Base-by-base conservation (phyloP, 2,113 vertebrate genomes). In the Erythrolamprus reginae region DNA sequence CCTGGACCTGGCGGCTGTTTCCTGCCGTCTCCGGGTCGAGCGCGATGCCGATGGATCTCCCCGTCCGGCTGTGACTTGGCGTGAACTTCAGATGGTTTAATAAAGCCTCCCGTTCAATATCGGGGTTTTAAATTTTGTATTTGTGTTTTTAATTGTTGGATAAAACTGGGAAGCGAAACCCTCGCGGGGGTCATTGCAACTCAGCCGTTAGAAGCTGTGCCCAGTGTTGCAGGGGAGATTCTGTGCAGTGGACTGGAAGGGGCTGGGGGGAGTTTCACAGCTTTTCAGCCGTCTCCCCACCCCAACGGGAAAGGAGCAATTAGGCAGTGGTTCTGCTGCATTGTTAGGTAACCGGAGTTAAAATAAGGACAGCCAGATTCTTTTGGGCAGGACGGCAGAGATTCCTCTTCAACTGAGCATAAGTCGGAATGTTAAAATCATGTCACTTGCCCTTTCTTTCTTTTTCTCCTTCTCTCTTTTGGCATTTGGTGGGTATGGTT, bases 151-250 rank as follows among this genome's bases (percentile, higher is more conserved):
- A n/a, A n/a, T n/a, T n/a, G n/a, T n/a, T n/a, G n/a, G n/a, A n/a
- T n/a, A n/a, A n/a, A n/a, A n/a, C n/a, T 19, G 65, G n/a, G 3
- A 19, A 70, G 65, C n/a, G 5, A 0, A 7, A 33, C 1, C 2
- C 13, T 15, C 61, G 13, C 5, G n/a, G 12, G 61, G 5, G 17
- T 8, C 65, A n/a, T 38, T 38, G 28, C 5, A 1, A 1, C 1
- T 2, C 61, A 7, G 61, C 0, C 1, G 1, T 8, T 38, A 77
- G 65, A 77, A 38, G 6, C 65, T 8, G 15, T 8, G 65, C n/a
- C 6, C 33, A 5, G 61, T 15, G 61, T 6, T 6, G n/a, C 28
- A 2, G 13, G n/a, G 1, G 7, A 0, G 26, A 10, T 61, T 65
- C 33, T 15, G 4, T 4, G 26, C 5, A 12, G 47, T 4, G 50